These are phyloP conservation scores for Drosophila leontia DNA, from an alignment of 1,140 invertebrate species.

Conservation along the genomic window DNA sequence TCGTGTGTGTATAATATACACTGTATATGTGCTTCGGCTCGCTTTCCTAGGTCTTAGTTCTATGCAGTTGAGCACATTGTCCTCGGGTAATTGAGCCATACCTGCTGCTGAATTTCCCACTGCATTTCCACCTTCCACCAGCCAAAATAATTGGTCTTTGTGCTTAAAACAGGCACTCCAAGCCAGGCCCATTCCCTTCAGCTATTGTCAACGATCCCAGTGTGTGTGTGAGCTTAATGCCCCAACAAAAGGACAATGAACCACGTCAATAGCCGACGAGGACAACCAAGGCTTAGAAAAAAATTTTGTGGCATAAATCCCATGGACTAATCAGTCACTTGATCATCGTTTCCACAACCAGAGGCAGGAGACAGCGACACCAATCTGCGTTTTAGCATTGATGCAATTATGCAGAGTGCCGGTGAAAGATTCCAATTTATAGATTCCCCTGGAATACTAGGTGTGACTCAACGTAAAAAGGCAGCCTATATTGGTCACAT, in stretches of 20 bases:
- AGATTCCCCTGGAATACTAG: background rate
- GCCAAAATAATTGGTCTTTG: constrained; percentile 42
- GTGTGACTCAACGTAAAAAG: background rate
- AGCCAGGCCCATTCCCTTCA: background rate
- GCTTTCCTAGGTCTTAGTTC: constrained; percentile 12
- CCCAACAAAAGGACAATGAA: constrained; percentile 48
- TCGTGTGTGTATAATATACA: background rate
- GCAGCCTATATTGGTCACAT: background rate
- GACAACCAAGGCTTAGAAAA: background rate
- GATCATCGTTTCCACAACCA: constrained; percentile 1
- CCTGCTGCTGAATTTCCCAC: constrained; percentile 43
- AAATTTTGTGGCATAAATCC: constrained; percentile 1
- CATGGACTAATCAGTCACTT: constrained; percentile 16
- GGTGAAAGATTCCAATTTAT: constrained; percentile 14
- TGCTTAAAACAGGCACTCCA: constrained; percentile 10
- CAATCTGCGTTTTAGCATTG: background rate
- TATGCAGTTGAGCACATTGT: constrained; percentile 42
- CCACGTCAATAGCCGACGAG: constrained; percentile 4
- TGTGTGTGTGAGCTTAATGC: constrained; percentile 2
- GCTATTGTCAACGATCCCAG: constrained; percentile 22
- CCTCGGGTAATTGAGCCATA: constrained; percentile 33
- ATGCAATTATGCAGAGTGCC: constrained; percentile 8
- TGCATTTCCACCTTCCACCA: constrained; percentile 33
- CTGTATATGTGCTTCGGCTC: background rate
- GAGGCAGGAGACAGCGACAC: background rate